These are phyloP conservation scores for Lipophrys pholis DNA, from an alignment of 2,113 vertebrate genomes.

Conservation along the genomic window DNA sequence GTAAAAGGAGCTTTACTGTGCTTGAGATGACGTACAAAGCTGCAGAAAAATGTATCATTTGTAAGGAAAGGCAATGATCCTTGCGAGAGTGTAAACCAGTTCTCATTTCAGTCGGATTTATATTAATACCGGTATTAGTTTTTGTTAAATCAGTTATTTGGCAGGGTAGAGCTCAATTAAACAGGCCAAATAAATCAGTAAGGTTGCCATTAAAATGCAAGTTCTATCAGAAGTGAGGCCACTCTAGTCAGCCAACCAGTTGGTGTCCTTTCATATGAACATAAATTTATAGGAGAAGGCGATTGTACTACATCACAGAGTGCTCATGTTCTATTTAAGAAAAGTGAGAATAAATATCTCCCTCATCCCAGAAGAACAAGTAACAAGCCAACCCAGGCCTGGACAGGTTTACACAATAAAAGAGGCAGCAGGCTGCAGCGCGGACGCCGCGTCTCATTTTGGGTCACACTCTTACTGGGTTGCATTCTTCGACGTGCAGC, in stretches of 20 bases:
- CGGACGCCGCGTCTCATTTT: slow-evolving; percentile 1
- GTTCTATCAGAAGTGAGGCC: too few species aligned
- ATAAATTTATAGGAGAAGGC: not conserved
- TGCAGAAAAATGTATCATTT: not conserved
- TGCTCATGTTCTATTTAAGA: not conserved
- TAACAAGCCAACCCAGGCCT: not conserved
- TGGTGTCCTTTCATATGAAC: not conserved
- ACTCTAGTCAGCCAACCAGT: too few species aligned
- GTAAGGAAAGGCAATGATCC: not conserved
- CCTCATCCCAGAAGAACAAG: not conserved
- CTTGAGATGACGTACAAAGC: not conserved
- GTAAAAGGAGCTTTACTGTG: too few species aligned
- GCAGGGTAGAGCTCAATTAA: too few species aligned
- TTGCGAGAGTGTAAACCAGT: not conserved
- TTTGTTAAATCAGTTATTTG: too few species aligned
- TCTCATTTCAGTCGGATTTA: too few species aligned
- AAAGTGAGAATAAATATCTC: not conserved
- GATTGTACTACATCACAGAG: not conserved
- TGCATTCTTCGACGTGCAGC: slow-evolving; percentile 88
- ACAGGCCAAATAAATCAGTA: too few species aligned
- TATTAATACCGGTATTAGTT: too few species aligned
- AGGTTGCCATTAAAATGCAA: too few species aligned
- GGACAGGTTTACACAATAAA: slow-evolving; percentile 15
- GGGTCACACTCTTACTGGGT: slow-evolving; percentile 84
- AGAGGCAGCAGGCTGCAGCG: not conserved